Percentiles rank a stretch among this genome's conserved stretches.
Conservation (phyloP, 2,113 vertebrate genomes). For the Chlorodrepanis virens region DNA sequence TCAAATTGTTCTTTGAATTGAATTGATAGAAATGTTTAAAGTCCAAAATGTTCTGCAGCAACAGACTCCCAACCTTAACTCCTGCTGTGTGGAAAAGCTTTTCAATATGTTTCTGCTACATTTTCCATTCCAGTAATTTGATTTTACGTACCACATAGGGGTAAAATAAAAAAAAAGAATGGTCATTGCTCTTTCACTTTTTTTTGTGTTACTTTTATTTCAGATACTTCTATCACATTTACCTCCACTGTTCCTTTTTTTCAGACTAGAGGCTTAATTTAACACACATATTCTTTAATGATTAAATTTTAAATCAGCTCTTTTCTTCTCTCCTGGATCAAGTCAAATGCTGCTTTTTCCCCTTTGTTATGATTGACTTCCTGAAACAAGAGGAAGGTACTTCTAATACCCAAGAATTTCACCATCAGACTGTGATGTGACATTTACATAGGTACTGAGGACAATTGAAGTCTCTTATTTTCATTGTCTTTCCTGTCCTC, state of each 20-base stretch:
- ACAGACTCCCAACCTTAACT: neutral
- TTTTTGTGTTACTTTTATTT: neutral
- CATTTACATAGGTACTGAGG: neutral
- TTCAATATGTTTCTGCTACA: neutral
- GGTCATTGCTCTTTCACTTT: neutral
- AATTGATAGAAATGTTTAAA: neutral
- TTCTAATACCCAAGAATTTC: neutral
- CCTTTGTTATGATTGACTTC: neutral
- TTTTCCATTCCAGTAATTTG: neutral
- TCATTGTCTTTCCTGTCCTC: neutral
- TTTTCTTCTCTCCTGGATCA: neutral
- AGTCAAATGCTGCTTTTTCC: neutral
- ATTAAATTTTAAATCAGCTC: neutral
- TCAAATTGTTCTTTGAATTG: neutral
- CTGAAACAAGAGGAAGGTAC: neutral
- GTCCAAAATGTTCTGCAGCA: neutral
- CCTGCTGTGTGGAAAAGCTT: neutral
- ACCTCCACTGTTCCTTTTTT: neutral
- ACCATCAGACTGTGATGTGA: neutral
- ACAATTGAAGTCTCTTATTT: neutral
- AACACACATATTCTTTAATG: neutral
- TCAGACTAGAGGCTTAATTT: neutral
- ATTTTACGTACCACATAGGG: rapidly evolving
- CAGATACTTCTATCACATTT: neutral
- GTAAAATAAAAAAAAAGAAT: neutral